Percentiles rank a stretch among this genome's conserved stretches.
These are phyloP conservation scores for Stramonita haemastoma DNA, from an alignment of 2,888 invertebrate genomes.

Conservation along the genomic window DNA sequence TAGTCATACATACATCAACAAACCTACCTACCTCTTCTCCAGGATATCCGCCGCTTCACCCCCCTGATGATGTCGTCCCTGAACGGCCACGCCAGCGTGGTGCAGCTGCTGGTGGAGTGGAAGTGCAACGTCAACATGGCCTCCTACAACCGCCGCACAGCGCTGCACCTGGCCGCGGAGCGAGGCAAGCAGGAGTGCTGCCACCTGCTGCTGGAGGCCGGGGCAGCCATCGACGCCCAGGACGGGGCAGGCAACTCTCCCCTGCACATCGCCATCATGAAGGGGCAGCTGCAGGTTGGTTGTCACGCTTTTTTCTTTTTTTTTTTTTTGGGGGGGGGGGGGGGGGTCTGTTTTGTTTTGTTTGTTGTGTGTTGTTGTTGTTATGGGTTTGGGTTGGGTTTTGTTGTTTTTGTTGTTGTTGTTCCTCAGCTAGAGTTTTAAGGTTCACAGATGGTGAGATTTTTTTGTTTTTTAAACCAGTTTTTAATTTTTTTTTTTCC, in stretches of 20 bases:
- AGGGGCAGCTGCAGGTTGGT: conserved; percentile 60
- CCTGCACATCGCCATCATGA: conserved; percentile 70
- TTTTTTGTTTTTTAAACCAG: too few species aligned
- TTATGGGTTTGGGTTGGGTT: background rate
- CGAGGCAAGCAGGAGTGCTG: conserved; percentile 64
- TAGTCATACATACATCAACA: background rate
- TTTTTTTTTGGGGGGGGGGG: too few species aligned
- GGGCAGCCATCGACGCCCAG: conserved; percentile 66
- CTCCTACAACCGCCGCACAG: conserved; percentile 69
- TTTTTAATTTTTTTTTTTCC: too few species aligned
- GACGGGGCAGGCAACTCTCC: conserved; percentile 72
- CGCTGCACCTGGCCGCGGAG: conserved; percentile 72
- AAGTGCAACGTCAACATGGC: conserved; percentile 71
- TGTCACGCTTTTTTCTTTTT: background rate
- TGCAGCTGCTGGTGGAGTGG: conserved; percentile 63
- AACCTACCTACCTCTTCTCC: conserved; percentile 27
- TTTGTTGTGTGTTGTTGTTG: background rate
- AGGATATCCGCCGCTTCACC: conserved; percentile 73
- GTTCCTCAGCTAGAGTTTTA: too few species aligned
- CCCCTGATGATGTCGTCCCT: conserved; percentile 75
- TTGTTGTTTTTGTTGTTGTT: too few species aligned
- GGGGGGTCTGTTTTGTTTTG: too few species aligned
- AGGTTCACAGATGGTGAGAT: too few species aligned
- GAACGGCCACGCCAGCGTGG: conserved; percentile 69
- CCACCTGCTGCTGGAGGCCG: conserved; percentile 61